Evolutionary conservation across 2,113 vertebrate genomes (phyloP).

Genomic region (Grus americana): DNA sequence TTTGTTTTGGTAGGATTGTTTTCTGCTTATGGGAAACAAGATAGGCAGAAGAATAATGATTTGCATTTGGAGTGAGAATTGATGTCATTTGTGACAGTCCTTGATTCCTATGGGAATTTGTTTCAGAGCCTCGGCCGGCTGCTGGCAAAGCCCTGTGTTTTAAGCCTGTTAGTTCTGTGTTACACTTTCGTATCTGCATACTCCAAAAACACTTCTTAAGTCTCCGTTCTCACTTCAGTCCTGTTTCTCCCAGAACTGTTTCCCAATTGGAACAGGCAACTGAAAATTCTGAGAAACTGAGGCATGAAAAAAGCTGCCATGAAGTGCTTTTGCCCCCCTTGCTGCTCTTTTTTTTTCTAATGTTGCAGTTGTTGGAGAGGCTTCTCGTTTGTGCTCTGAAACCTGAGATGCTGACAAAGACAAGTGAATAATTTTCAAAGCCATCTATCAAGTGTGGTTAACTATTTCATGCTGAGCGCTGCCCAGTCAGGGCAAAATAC

Average conservation of each 20-base stretch:
- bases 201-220: neutral
- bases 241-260: neutral
- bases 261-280: neutral
- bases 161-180: neutral
- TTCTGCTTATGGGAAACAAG: neutral
- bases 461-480: neutral
- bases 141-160: neutral
- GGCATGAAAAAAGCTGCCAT: fast-evolving
- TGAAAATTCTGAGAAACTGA: neutral
- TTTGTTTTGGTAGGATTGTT: neutral
- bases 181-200: neutral
- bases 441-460: neutral
- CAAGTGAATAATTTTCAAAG: neutral
- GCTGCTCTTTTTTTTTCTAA: neutral
- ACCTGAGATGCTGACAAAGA: neutral
- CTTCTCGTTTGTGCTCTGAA: neutral
- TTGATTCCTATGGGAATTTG: neutral
- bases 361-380: neutral
- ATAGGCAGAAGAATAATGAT: neutral
- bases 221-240: neutral
- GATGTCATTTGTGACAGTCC: neutral
- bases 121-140: neutral
- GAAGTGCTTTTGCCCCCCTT: neutral
- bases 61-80: neutral
- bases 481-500: neutral